Evolutionary conservation across 2,888 invertebrate genomes (phyloP).

Genomic region (Aleiodes testaceus): DNA sequence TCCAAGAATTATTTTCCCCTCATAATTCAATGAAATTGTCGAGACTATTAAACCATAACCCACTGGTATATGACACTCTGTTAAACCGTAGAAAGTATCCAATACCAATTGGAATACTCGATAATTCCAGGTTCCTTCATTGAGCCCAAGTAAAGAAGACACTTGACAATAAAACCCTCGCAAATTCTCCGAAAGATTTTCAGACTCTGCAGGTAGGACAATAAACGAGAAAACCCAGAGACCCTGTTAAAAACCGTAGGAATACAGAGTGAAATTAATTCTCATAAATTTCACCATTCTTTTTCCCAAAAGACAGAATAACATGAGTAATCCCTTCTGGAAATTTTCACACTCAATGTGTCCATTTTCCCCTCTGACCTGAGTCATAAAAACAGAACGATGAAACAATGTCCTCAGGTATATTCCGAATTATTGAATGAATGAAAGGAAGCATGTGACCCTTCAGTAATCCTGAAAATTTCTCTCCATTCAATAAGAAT

Average conservation of each 20-base stretch:
- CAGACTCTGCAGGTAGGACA: not conserved
- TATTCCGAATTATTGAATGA: not conserved
- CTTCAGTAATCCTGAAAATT: not conserved
- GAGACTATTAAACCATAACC: not conserved
- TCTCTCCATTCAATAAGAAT: not conserved
- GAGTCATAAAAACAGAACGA: constrained; percentile 7
- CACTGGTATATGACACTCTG: not conserved
- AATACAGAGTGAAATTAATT: constrained; percentile 4
- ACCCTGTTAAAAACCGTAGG: not conserved
- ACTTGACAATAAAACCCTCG: constrained; percentile 1
- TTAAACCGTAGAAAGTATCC: not conserved
- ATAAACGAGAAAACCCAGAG: not conserved
- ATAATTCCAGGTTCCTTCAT: constrained; percentile 7
- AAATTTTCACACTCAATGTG: too few relatives aligned
- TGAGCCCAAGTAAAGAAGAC: not conserved
- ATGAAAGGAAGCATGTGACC: not conserved
- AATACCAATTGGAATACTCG: not conserved
- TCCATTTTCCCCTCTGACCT: not conserved
- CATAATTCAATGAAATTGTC: too few relatives aligned
- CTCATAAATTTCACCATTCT: not conserved
- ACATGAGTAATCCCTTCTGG: constrained; percentile 14
- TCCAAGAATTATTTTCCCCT: too few relatives aligned
- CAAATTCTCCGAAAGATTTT: not conserved
- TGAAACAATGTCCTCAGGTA: constrained; percentile 12
- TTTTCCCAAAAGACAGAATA: not conserved